Evolutionary conservation across 2,888 invertebrate genomes (phyloP).

Genomic region (Glaucopsyche alexis): DNA sequence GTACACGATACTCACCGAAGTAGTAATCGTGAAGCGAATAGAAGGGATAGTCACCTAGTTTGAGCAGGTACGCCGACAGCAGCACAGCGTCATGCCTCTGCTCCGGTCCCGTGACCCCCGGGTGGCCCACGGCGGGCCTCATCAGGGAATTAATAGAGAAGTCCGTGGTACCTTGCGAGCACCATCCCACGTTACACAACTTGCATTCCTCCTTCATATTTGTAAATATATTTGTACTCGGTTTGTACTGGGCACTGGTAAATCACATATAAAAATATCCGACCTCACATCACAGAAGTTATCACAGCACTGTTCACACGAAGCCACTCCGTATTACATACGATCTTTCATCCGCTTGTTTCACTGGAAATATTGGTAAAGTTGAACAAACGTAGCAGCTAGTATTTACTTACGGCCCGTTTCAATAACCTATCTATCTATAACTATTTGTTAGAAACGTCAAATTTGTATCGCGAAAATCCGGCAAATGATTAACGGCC

Average conservation of each 20-base stretch:
- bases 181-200: constrained; percentile 73
- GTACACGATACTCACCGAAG: constrained; percentile 74
- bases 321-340: constrained; percentile 52
- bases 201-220: constrained; percentile 78
- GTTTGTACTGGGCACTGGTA: constrained; percentile 79
- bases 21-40: constrained; percentile 73
- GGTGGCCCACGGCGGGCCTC: constrained; percentile 66
- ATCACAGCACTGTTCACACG: constrained; percentile 73
- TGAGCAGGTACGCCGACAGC: constrained; percentile 76
- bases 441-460: too few relatives aligned
- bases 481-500: too few relatives aligned
- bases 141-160: constrained; percentile 75
- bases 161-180: constrained; percentile 62
- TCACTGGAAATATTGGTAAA: constrained; percentile 35
- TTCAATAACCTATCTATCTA: too few relatives aligned
- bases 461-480: too few relatives aligned
- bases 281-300: constrained; percentile 75
- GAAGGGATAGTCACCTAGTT: constrained; percentile 78
- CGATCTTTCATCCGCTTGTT: constrained; percentile 45
- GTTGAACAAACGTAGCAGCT: constrained; percentile 14
- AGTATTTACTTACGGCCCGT: too few relatives aligned
- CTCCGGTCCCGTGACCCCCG: constrained; percentile 54
- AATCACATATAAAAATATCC: constrained; percentile 80
- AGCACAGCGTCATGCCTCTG: constrained; percentile 70
- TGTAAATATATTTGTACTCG: constrained; percentile 66